phyloP scores from a whole-genome alignment of 1,140 invertebrate species.

The Cydia amplana region DNA sequence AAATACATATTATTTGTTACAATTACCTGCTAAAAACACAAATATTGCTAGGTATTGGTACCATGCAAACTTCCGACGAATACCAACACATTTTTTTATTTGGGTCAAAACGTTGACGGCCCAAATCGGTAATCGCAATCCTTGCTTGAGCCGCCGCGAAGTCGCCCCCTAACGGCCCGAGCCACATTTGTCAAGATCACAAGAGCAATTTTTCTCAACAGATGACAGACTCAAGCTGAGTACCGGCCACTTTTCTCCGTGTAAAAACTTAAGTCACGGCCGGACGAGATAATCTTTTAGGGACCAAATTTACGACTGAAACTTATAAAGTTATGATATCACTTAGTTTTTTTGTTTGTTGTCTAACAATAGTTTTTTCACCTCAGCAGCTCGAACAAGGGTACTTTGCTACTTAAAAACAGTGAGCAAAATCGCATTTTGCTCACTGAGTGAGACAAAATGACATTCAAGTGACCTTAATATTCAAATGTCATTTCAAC shows the following conservation, averaged over 20 bases:
- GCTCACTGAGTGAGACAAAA: too few relatives aligned
- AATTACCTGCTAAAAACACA: too few relatives aligned
- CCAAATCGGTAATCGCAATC: background rate
- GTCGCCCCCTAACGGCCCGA: constrained; percentile 5
- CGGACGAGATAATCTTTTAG: constrained; percentile 19
- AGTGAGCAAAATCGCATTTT: too few relatives aligned
- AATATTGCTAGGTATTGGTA: too few relatives aligned
- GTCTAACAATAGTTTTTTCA: constrained; percentile 17
- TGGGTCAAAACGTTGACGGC: background rate
- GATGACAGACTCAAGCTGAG: constrained; percentile 26
- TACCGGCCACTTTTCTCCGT: constrained; percentile 27
- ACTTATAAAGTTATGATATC: constrained; percentile 7
- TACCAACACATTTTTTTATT: too few relatives aligned
- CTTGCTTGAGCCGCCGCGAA: background rate
- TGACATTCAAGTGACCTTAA: too few relatives aligned
- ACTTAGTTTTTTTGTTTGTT: constrained; percentile 21
- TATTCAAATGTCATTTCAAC: too few relatives aligned
- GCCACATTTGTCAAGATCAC: constrained; percentile 26
- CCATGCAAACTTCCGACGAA: too few relatives aligned
- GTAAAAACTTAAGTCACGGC: constrained; percentile 21
- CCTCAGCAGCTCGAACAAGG: too few relatives aligned
- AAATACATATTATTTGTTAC: too few relatives aligned
- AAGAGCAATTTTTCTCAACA: constrained; percentile 30
- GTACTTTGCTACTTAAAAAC: too few relatives aligned
- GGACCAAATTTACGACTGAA: constrained; percentile 21